Conservation (phyloP, 23 tunicate genomes). For the Botrylloides violaceus region DNA sequence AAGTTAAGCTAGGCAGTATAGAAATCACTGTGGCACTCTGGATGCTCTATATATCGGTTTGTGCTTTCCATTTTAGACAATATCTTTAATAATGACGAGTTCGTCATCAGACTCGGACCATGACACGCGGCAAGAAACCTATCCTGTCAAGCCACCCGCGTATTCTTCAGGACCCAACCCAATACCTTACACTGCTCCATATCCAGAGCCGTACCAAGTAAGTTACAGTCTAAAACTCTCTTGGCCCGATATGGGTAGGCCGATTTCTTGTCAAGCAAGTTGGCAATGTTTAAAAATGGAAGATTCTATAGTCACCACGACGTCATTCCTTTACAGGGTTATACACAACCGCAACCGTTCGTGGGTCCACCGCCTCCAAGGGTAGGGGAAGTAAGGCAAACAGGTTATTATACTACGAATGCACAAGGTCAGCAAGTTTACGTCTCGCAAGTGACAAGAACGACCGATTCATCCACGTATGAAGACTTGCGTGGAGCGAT, state of each 20-base stretch:
- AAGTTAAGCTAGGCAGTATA: too few relatives aligned
- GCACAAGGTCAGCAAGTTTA: constrained; percentile 13
- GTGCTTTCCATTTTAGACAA: too few relatives aligned
- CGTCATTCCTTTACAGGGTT: not conserved
- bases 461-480: not conserved
- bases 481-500: constrained; percentile 33
- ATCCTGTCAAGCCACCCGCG: not conserved
- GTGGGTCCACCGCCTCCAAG: not conserved
- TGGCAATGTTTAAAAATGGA: too few relatives aligned
- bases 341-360: not conserved
- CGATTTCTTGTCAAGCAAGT: too few relatives aligned
- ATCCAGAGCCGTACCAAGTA: not conserved
- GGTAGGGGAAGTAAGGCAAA: not conserved
- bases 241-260: too few relatives aligned
- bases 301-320: too few relatives aligned
- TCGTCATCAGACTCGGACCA: not conserved
- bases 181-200: not conserved
- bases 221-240: too few relatives aligned
- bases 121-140: not conserved
- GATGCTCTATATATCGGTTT: too few relatives aligned
- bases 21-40: too few relatives aligned
- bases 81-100: not conserved
- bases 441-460: constrained; percentile 23
- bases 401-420: constrained; percentile 7
- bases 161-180: not conserved